Conservation (phyloP, 1,140 invertebrate genomes). For the Arctopsyche grandis region DNA sequence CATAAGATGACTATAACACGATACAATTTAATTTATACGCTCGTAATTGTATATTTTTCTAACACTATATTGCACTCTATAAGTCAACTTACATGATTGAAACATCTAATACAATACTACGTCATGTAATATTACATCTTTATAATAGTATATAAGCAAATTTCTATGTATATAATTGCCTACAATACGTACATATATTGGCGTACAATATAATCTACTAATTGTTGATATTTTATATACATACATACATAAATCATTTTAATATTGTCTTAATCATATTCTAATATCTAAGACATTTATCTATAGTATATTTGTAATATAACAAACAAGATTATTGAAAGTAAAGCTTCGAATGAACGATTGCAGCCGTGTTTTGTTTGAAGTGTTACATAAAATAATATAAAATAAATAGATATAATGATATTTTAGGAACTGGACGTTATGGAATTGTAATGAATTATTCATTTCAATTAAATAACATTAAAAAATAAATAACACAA, state of each 20-base stretch:
- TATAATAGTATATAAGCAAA: background rate
- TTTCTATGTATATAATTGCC: background rate
- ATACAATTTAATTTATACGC: background rate
- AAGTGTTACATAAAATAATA: no score
- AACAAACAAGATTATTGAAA: no score
- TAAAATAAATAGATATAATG: no score
- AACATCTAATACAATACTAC: slow-evolving; percentile 25
- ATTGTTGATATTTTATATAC: slow-evolving; percentile 5
- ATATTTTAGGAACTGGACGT: no score
- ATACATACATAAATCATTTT: background rate
- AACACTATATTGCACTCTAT: slow-evolving; percentile 15
- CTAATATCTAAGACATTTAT: slow-evolving; percentile 23
- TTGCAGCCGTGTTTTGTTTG: no score
- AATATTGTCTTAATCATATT: slow-evolving; percentile 20
- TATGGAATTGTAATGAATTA: no score
- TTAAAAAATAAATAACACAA: no score
- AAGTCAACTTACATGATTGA: slow-evolving; percentile 15
- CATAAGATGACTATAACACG: background rate
- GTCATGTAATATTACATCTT: background rate
- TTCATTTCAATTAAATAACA: no score
- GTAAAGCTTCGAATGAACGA: no score
- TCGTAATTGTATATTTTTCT: background rate
- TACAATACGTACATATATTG: background rate
- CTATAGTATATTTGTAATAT: background rate
- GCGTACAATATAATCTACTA: no score